Conservation (phyloP, 37 sponge, comb jelly and placozoan species). For the Cladorhizidae sp. region DNA sequence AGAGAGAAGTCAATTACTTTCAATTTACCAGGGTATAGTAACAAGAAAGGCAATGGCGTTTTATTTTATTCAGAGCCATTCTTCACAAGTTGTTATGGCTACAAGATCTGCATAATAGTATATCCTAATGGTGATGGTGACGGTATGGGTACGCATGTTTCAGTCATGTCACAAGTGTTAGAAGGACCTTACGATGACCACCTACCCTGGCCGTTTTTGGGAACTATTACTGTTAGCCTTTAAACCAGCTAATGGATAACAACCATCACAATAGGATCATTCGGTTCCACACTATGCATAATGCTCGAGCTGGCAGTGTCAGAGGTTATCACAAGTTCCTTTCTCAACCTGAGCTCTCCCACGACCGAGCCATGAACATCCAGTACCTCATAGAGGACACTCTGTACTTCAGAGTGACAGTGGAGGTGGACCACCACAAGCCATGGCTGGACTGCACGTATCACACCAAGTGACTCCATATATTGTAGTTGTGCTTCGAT, state of each 20-base stretch:
- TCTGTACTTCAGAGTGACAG: too few species aligned
- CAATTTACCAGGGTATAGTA: neutral
- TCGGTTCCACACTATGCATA: neutral
- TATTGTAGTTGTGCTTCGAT: too few species aligned
- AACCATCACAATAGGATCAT: constrained; percentile 5
- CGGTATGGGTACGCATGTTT: constrained; percentile 43
- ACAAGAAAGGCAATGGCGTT: neutral
- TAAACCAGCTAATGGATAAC: constrained; percentile 7
- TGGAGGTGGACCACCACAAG: too few species aligned
- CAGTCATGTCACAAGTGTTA: constrained; percentile 16
- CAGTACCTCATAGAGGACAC: too few species aligned
- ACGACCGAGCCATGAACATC: too few species aligned
- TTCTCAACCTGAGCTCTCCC: neutral
- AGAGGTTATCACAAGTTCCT: neutral
- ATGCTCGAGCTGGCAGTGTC: neutral
- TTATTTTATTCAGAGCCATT: constrained; percentile 19
- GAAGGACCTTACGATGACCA: constrained; percentile 29
- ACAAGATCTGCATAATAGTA: constrained; percentile 37
- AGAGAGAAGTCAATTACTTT: neutral
- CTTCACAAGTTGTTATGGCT: constrained; percentile 19
- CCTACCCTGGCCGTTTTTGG: constrained; percentile 20
- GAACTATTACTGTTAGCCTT: neutral
- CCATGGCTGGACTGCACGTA: too few species aligned
- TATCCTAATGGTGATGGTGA: constrained; percentile 23
- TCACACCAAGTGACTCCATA: too few species aligned